These are phyloP conservation scores for Drosophila albomicans DNA, from an alignment of 1,140 invertebrate genomes.

Conservation along the genomic window DNA sequence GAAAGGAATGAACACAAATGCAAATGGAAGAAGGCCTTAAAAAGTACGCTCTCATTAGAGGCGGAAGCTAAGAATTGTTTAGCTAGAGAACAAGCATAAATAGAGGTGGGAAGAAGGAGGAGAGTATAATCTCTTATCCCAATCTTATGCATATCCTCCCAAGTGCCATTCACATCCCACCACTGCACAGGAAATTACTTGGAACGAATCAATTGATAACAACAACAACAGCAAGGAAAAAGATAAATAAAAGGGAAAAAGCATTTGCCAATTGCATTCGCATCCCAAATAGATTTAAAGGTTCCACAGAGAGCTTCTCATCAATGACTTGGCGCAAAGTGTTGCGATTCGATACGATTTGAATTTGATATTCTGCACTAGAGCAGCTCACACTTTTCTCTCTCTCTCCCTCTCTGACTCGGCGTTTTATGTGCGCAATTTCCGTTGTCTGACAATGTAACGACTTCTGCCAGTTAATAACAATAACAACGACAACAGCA, in stretches of 20 bases:
- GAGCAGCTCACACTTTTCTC: no score
- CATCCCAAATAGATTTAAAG: background rate
- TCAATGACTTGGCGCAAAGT: constrained; percentile 44
- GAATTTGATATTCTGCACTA: constrained; percentile 7
- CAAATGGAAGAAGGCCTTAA: background rate
- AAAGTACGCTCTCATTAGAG: background rate
- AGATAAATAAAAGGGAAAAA: constrained; percentile 35
- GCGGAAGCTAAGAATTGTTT: no score
- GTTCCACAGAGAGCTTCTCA: background rate
- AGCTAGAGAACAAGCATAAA: no score
- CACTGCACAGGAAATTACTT: constrained; percentile 65
- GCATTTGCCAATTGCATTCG: constrained; percentile 71
- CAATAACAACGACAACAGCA: constrained; percentile 6
- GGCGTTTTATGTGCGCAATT: constrained; percentile 72
- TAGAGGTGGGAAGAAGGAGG: no score
- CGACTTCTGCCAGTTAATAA: constrained; percentile 73
- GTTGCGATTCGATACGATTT: constrained; percentile 21
- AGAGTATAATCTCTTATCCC: no score
- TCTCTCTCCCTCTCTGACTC: constrained; percentile 21
- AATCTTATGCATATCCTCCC: no score
- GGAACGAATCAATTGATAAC: constrained; percentile 75
- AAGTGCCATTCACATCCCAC: no score
- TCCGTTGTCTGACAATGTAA: constrained; percentile 78
- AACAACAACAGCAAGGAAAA: no score
- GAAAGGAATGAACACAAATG: background rate